These are phyloP conservation scores for Whitmania pigra DNA, from an alignment of 1,140 invertebrate species.

Conservation along the genomic window DNA sequence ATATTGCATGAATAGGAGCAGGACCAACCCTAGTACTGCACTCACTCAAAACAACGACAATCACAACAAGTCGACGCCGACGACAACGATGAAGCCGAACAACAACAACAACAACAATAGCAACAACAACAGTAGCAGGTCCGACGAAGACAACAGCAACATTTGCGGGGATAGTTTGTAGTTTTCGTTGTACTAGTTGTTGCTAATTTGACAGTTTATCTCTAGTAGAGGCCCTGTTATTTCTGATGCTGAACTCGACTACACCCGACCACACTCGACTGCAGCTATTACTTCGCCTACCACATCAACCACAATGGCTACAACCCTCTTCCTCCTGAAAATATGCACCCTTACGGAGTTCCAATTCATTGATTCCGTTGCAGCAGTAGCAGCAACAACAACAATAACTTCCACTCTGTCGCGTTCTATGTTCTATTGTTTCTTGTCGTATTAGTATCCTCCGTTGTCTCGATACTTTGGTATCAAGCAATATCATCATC, in stretches of 20 bases:
- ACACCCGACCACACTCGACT: not conserved
- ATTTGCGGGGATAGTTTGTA: no score
- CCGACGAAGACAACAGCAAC: no score
- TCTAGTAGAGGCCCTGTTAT: no score
- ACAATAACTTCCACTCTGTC: not conserved
- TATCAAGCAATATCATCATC: constrained; percentile 6
- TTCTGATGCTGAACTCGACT: no score
- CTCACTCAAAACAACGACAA: not conserved
- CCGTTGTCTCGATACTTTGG: not conserved
- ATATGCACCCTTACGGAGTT: no score
- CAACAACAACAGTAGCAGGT: not conserved
- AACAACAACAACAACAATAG: not conserved
- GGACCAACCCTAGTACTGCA: not conserved
- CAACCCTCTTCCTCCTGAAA: not conserved
- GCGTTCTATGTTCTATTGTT: no score
- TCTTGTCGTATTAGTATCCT: no score
- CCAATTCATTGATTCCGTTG: not conserved
- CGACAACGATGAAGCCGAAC: not conserved
- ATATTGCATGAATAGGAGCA: not conserved
- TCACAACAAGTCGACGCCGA: not conserved
- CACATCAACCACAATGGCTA: not conserved
- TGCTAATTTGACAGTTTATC: no score
- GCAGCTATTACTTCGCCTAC: not conserved
- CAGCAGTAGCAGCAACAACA: not conserved
- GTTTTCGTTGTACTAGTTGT: no score